Evolutionary conservation across 1,140 invertebrate species (phyloP).

Genomic region (Vollenhovia emeryi): DNA sequence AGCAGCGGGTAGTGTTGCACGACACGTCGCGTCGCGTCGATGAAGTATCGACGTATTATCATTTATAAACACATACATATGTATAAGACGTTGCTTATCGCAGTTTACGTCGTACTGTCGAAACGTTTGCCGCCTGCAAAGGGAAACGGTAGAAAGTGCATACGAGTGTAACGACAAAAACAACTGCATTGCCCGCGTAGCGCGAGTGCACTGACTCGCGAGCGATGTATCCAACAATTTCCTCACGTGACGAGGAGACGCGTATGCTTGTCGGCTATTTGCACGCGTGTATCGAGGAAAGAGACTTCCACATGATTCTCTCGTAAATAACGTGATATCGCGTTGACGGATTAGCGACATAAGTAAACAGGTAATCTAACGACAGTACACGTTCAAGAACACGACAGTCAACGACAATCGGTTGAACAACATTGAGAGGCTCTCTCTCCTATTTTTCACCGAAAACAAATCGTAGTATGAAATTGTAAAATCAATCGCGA

Average conservation of each 20-base stretch:
- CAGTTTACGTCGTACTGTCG: not conserved
- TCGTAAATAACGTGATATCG: slow-evolving; percentile 7
- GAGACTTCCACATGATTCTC: not conserved
- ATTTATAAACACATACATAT: not conserved
- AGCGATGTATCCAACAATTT: not conserved
- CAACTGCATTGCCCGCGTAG: not conserved
- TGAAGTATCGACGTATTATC: slow-evolving; percentile 13
- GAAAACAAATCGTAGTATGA: not conserved
- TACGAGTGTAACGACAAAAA: not conserved
- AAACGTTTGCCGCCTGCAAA: not conserved
- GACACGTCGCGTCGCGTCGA: not conserved
- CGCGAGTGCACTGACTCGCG: not conserved
- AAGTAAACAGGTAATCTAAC: not conserved
- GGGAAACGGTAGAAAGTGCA: not conserved
- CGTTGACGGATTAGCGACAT: not conserved
- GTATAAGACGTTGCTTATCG: not conserved
- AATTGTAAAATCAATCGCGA: slow-evolving; percentile 5
- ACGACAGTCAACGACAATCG: not conserved
- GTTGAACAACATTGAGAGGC: not conserved
- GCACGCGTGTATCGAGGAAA: not conserved
- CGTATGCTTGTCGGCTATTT: not conserved
- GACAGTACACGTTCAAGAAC: not conserved
- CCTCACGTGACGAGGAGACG: not conserved
- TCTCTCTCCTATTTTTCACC: not conserved
- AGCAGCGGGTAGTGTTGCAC: not conserved